phyloP scores from a whole-genome alignment of 2,888 invertebrate genomes.

The Globia sparganii region DNA sequence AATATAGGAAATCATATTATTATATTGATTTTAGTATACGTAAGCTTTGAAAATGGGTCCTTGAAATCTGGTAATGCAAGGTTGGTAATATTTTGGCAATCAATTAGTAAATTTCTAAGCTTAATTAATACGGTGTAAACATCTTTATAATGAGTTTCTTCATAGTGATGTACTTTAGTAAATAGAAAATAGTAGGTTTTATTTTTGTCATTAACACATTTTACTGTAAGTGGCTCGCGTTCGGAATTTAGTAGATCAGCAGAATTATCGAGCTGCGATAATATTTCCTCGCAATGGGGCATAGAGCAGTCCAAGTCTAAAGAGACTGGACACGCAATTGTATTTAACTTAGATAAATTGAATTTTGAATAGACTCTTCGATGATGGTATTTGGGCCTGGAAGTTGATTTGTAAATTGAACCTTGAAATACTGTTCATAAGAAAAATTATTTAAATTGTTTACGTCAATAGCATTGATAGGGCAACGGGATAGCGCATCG shows the following conservation, averaged over 20 bases:
- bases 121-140: slow-evolving; percentile 9
- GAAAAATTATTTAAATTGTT: slow-evolving; percentile 4
- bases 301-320: no score
- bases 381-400: slow-evolving; percentile 1
- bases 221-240: slow-evolving; percentile 11
- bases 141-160: slow-evolving; percentile 14
- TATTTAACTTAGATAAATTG: no score
- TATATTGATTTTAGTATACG: slow-evolving; percentile 13
- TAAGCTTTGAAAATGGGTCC: background rate
- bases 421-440: slow-evolving; percentile 14
- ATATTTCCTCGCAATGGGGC: no score
- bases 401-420: slow-evolving; percentile 6
- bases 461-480: slow-evolving; percentile 12
- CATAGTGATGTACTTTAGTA: slow-evolving; percentile 16
- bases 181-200: slow-evolving; percentile 16
- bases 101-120: slow-evolving; percentile 5
- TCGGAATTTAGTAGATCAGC: slow-evolving; percentile 11
- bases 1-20: slow-evolving; percentile 24
- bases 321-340: slow-evolving; percentile 11
- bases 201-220: slow-evolving; percentile 9
- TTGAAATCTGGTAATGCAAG: slow-evolving; percentile 14
- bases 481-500: slow-evolving; percentile 15
- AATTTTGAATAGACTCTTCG: background rate
- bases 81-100: slow-evolving; percentile 3
- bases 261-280: slow-evolving; percentile 8